Conservation (phyloP, 2,888 invertebrate species). For the Anaspis maculata region DNA sequence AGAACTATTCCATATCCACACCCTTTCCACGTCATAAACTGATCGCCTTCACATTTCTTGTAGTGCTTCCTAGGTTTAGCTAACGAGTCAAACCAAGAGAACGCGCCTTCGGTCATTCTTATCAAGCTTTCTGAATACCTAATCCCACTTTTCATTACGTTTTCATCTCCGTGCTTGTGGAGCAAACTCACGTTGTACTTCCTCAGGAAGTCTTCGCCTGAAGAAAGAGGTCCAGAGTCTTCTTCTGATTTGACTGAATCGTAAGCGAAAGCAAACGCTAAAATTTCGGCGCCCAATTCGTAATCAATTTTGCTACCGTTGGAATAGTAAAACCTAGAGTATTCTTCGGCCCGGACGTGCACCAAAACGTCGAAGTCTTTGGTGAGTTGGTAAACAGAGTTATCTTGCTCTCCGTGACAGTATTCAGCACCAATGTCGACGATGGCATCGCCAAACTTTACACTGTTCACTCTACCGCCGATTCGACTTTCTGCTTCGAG, state of each 20-base stretch:
- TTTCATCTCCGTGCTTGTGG: too few species aligned
- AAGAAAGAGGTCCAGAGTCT: too few species aligned
- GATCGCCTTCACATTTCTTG: constrained; percentile 59
- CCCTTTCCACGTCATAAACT: constrained; percentile 61
- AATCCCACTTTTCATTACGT: too few species aligned
- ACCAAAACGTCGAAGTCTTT: constrained; percentile 13
- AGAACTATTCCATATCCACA: constrained; percentile 58
- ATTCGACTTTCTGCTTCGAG: constrained; percentile 29
- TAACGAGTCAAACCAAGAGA: constrained; percentile 55
- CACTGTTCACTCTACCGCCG: constrained; percentile 23
- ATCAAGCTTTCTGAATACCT: too few species aligned
- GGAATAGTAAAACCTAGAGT: constrained; percentile 14
- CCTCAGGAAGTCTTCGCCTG: too few species aligned
- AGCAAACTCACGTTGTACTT: too few species aligned
- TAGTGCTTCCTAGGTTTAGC: too few species aligned
- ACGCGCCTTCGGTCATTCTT: constrained; percentile 41
- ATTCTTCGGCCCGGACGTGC: constrained; percentile 3
- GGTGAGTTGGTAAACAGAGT: constrained; percentile 24
- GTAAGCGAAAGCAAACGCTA: too few species aligned
- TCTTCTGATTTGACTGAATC: too few species aligned
- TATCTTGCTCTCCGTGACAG: constrained; percentile 25
- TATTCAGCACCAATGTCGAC: constrained; percentile 22
- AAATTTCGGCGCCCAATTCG: constrained; percentile 4
- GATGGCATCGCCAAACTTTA: constrained; percentile 8
- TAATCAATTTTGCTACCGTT: constrained; percentile 3